Base-by-base conservation (phyloP, 2,797 vertebrate genomes). In the Syngnathus acus region DNA sequence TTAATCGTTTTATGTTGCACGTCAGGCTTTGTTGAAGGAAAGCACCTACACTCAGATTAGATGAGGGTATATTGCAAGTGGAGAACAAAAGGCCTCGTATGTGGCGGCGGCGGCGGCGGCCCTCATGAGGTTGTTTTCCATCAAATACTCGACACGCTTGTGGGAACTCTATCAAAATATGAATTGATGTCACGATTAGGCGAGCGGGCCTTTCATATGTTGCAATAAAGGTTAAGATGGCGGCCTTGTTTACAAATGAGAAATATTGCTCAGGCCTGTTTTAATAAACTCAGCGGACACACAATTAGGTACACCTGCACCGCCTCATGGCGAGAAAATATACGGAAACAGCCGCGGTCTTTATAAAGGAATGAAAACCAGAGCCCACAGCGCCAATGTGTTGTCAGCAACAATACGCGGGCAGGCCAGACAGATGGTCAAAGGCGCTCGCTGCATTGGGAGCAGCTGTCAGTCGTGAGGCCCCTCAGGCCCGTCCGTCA, bases 1-100 rank as follows among this genome's bases (percentile, higher is more conserved):
- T 80, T 87, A 84, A 88, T 85, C 81, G 74, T 84, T 85, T 87
- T 40, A 65, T 89, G 86, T 89, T 11, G 40, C 40, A 45, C 62
- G 77, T 84, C 82, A 76, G 71, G 69, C 69, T 76, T 79, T 72
- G 75, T 48, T 74, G 78, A 77, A 70, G 57, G 64, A 67, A 78
- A 75, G 45, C 67, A 61, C 65, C 51, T 23, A 10, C 8, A 21
- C 39, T 61, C n/a, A 17, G n/a, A 58, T 39, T 21, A 39, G n/a
- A 38, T 21, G 45, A 64, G 67, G 75, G 67, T 82, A 80, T 73
- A 72, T 37, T 64, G 55, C 19, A 19, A 1, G 39, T 21, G 32
- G 55, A 67, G 72, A 70, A 64, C 43, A 54, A 75, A 77, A 64
- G 32, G 37, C 60, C 66, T 63, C 77, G 78, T 80, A 72, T 16